Evolutionary conservation across 2,797 vertebrate genomes (phyloP).

Genomic region (Otolemur crassicaudatus): DNA sequence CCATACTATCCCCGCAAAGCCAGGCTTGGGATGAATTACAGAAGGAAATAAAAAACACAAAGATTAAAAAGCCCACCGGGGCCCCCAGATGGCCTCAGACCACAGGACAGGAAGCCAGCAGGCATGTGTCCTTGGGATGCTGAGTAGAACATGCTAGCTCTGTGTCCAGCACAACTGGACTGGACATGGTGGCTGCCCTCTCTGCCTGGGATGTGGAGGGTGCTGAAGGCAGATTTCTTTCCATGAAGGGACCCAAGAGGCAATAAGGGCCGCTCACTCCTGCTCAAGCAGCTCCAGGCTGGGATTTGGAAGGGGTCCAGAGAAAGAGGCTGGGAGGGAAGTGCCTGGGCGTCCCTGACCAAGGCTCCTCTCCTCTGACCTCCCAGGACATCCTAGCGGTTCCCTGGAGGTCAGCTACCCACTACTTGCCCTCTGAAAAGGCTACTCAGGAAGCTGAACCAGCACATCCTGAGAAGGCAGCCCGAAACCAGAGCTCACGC

Average conservation of each 20-base stretch:
- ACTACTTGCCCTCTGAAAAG: not conserved
- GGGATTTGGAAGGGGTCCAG: not conserved
- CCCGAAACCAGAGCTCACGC: not conserved
- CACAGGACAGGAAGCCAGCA: not conserved
- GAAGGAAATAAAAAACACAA: constrained; percentile 13
- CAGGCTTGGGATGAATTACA: not conserved
- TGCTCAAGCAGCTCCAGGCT: rapidly evolving
- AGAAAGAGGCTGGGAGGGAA: not conserved
- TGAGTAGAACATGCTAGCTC: not conserved
- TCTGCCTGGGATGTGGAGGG: not conserved
- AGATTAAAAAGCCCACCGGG: constrained; percentile 1
- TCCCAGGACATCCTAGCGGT: rapidly evolving
- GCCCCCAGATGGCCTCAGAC: constrained; percentile 31
- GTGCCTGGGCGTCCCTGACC: not conserved
- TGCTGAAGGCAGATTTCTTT: not conserved
- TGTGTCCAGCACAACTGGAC: not conserved
- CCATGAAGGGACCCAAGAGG: not conserved
- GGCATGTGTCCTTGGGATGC: not conserved
- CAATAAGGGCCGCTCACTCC: rapidly evolving
- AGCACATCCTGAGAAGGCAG: not conserved
- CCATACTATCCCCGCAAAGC: not conserved
- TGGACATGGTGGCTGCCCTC: not conserved
- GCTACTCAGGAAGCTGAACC: not conserved
- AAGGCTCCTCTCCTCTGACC: not conserved
- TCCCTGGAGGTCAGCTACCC: not conserved